Conservation (phyloP, 2,797 vertebrate species). For the Galago senegalensis region DNA sequence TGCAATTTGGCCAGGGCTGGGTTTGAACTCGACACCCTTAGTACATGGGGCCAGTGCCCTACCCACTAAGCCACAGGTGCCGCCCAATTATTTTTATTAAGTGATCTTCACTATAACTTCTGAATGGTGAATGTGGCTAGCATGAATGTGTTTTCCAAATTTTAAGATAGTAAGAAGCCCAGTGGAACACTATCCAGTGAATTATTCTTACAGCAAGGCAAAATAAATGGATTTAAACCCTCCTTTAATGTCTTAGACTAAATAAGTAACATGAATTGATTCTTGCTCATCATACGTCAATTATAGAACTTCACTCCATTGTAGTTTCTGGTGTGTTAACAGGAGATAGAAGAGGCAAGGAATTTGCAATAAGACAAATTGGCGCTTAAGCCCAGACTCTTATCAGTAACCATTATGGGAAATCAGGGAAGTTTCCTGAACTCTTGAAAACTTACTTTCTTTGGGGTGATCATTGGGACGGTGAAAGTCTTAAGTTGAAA, state of each 20-base stretch:
- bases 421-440: neutral
- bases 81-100: neutral
- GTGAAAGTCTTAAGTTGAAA: neutral
- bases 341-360: neutral
- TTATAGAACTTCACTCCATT: neutral
- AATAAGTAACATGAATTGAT: conserved; percentile 10
- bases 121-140: neutral
- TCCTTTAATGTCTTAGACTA: neutral
- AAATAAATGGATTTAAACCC: conserved; percentile 42
- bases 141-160: neutral
- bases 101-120: neutral
- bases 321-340: conserved; percentile 1
- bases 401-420: neutral
- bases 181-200: conserved; percentile 11
- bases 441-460: neutral
- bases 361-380: neutral
- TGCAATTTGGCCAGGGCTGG: too few relatives aligned
- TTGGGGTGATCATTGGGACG: neutral
- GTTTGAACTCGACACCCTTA: too few relatives aligned
- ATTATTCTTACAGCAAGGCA: conserved; percentile 9
- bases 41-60: too few relatives aligned
- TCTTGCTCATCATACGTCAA: neutral
- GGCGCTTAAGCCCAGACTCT: neutral
- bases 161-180: neutral
- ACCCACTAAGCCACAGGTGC: too few relatives aligned